phyloP scores from a whole-genome alignment of 1,140 invertebrate species.

The Microplitis demolitor region DNA sequence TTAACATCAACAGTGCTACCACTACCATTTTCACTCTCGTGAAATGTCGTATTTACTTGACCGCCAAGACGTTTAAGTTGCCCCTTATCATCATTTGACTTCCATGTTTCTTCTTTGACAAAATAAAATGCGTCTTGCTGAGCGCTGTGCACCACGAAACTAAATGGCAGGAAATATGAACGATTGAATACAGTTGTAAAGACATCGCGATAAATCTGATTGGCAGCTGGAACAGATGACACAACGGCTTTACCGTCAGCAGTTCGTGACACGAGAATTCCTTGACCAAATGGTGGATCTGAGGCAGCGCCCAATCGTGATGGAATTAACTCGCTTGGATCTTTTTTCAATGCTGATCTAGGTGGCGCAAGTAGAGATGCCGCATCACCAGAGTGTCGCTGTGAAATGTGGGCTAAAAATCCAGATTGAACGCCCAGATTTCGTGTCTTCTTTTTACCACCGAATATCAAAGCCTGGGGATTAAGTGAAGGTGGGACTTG shows the following conservation, averaged over 20 bases:
- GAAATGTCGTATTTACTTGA: slow-evolving; percentile 92
- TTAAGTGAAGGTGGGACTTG: slow-evolving; percentile 67
- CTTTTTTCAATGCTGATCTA: slow-evolving; percentile 75
- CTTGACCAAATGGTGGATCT: slow-evolving; percentile 88
- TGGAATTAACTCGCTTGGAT: slow-evolving; percentile 73
- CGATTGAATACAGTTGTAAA: slow-evolving; percentile 93
- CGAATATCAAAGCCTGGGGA: slow-evolving; percentile 66
- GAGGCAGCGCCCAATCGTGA: slow-evolving; percentile 75
- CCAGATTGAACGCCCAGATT: slow-evolving; percentile 74
- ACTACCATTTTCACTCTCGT: slow-evolving; percentile 77
- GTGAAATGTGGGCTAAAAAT: slow-evolving; percentile 76
- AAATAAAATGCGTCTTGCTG: slow-evolving; percentile 95
- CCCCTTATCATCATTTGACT: slow-evolving; percentile 84
- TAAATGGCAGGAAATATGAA: slow-evolving; percentile 85
- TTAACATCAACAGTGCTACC: slow-evolving; percentile 77
- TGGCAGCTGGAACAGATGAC: slow-evolving; percentile 83
- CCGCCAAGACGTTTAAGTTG: slow-evolving; percentile 87
- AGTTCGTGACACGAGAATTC: slow-evolving; percentile 84
- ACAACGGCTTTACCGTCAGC: slow-evolving; percentile 80
- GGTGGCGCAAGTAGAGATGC: slow-evolving; percentile 74
- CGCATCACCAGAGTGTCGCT: slow-evolving; percentile 75
- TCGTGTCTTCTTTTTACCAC: slow-evolving; percentile 59
- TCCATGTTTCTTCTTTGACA: slow-evolving; percentile 88
- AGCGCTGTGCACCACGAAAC: slow-evolving; percentile 85
- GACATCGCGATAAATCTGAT: slow-evolving; percentile 87